A percentile compares a stretch with the other conserved stretches of the same genome.
Evolutionary conservation across 2,888 invertebrate genomes (phyloP).

Genomic region (Trimorus sp.): DNA sequence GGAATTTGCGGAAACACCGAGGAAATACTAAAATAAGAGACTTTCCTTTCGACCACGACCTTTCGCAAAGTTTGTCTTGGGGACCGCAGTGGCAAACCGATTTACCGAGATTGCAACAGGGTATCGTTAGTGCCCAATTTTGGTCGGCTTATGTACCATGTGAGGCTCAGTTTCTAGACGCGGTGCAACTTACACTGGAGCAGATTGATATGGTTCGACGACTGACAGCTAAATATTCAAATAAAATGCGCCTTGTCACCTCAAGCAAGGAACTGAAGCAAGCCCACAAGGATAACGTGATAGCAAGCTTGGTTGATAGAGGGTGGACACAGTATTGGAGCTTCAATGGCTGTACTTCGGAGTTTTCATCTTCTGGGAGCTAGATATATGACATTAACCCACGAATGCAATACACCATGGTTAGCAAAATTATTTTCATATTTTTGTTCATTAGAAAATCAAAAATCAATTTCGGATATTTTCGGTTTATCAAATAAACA

Average conservation of each 20-base stretch:
- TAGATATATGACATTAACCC: constrained; percentile 86
- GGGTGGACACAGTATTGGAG: constrained; percentile 87
- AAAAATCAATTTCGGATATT: too few species aligned
- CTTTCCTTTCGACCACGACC: constrained; percentile 80
- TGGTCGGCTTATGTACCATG: constrained; percentile 83
- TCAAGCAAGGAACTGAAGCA: constrained; percentile 84
- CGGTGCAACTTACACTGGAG: constrained; percentile 86
- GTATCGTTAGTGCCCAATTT: constrained; percentile 83
- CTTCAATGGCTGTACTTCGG: constrained; percentile 85
- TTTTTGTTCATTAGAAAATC: too few species aligned
- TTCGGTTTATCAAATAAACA: too few species aligned
- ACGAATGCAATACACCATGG: constrained; percentile 88
- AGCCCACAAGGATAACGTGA: constrained; percentile 84
- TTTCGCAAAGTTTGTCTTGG: constrained; percentile 77
- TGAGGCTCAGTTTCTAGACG: constrained; percentile 85
- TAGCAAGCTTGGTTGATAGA: constrained; percentile 86
- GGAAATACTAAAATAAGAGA: constrained; percentile 77
- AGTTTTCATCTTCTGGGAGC: constrained; percentile 86
- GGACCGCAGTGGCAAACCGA: constrained; percentile 82
- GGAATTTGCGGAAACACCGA: constrained; percentile 80
- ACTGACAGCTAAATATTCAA: constrained; percentile 82
- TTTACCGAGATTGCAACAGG: constrained; percentile 81
- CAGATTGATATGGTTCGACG: constrained; percentile 86
- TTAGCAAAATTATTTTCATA: constrained; percentile 65
- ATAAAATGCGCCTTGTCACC: constrained; percentile 83